phyloP scores from a whole-genome alignment of 2,797 vertebrate genomes.

The Gymnodraco acuticeps region DNA sequence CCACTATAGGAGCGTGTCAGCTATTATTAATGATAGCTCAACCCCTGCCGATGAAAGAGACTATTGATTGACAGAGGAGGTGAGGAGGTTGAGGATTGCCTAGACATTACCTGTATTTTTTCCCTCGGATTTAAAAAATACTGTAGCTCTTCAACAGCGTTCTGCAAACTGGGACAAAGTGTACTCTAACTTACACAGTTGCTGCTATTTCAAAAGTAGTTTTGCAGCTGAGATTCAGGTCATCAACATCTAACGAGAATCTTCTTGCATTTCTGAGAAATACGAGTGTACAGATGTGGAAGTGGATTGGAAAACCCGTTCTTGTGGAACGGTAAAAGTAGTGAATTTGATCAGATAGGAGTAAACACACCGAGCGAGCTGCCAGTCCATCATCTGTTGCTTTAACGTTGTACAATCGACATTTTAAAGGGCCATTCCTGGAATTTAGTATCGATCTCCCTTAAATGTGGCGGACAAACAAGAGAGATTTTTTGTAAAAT shows the following conservation, averaged over 20 bases:
- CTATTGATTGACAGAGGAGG: slow-evolving; percentile 86
- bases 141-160: slow-evolving; percentile 50
- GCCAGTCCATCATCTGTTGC: slow-evolving; percentile 29
- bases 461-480: slow-evolving; percentile 6
- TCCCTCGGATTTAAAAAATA: slow-evolving; percentile 60
- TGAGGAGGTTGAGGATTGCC: slow-evolving; percentile 80
- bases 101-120: slow-evolving; percentile 67
- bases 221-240: slow-evolving; percentile 72
- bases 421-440: slow-evolving; percentile 29
- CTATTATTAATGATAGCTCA: slow-evolving; percentile 87
- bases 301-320: slow-evolving; percentile 38
- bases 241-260: slow-evolving; percentile 53
- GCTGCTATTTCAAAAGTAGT: slow-evolving; percentile 68
- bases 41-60: slow-evolving; percentile 79
- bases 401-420: slow-evolving; percentile 5
- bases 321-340: slow-evolving; percentile 19
- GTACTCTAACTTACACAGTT: slow-evolving; percentile 60
- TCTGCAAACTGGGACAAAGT: slow-evolving; percentile 77
- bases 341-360: slow-evolving; percentile 35
- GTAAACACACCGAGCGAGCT: slow-evolving; percentile 24
- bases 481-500: neutral
- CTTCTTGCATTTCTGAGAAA: slow-evolving; percentile 41
- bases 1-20: slow-evolving; percentile 84
- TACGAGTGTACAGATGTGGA: slow-evolving; percentile 41
- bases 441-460: slow-evolving; percentile 17